Base-by-base conservation (phyloP, 2,113 vertebrate species). In the Elephas maximus region DNA sequence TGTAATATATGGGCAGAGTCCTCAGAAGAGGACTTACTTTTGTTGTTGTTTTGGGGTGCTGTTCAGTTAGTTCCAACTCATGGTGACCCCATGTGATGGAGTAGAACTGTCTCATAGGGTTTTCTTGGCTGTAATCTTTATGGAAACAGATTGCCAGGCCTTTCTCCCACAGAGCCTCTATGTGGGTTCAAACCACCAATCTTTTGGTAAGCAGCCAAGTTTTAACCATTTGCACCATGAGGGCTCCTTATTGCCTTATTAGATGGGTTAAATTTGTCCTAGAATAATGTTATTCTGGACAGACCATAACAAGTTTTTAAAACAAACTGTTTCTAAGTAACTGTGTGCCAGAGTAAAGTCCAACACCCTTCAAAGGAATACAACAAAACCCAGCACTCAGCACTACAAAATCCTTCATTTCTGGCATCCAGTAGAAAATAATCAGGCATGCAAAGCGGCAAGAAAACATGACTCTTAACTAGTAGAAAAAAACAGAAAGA, bases 301-400 rank as follows among this genome's bases (percentile, higher is more conserved):
- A 4, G 28, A 23, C 6, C 4, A 8, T 21, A 77, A 48, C 30
- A 45, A 79, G 82, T 44, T 74, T 82, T 69, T n/a, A 91, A 92
- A 63, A 6, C 15, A 67, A 71, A 60, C 21, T 87, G 48, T 92
- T 95, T 63, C 53, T 48, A 85, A 57, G 28, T 67, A 84, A 81
- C 33, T 5, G 17, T 37, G 33, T n/a, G n/a, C 65, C 53, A n/a
- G 74, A n/a, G 44, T 48, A 57, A 90, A 96, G 45, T 51, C 48
- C 45, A 81, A 45, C 3, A 41, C 18, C 92, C 88, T 82, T 77
- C 62, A 84, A 88, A 89, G 37, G 65, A 96, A 79, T 92, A 92
- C 84, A 79, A 96, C 94, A 96, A 91, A 97, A 88, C 69, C 81
- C 79, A 83, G 28, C 12, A 79, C 21, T 26, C 74, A 88, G 82